Evolutionary conservation across 2,888 invertebrate species (phyloP).

Genomic region (Proisotoma minuta): DNA sequence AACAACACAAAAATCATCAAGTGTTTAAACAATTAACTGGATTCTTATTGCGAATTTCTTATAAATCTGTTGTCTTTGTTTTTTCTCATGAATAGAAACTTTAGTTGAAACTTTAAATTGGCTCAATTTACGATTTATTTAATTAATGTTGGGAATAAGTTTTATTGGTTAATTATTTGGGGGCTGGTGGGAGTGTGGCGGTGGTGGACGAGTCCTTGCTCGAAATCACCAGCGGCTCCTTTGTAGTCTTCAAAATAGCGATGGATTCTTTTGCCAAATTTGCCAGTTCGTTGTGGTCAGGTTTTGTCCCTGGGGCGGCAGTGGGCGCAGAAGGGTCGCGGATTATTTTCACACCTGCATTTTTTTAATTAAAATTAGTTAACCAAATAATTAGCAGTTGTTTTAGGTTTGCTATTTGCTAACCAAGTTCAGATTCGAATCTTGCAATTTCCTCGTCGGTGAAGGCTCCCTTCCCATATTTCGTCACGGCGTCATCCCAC

Average conservation of each 20-base stretch:
- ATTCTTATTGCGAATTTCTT: too few relatives aligned
- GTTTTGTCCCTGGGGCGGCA: constrained; percentile 14
- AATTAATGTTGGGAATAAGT: too few relatives aligned
- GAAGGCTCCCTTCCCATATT: constrained; percentile 26
- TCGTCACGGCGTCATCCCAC: constrained; percentile 34
- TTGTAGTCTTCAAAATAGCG: constrained; percentile 17
- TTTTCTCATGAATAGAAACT: too few relatives aligned
- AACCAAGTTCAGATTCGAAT: constrained; percentile 30
- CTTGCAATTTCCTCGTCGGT: constrained; percentile 19
- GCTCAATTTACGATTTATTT: too few relatives aligned
- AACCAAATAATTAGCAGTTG: too few relatives aligned
- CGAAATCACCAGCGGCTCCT: constrained; percentile 16
- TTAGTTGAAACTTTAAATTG: too few relatives aligned
- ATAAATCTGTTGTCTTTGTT: too few relatives aligned
- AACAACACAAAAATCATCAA: too few relatives aligned
- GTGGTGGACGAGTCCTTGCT: not conserved
- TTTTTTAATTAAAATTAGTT: too few relatives aligned
- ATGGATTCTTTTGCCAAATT: constrained; percentile 25
- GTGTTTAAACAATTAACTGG: too few relatives aligned
- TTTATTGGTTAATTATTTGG: too few relatives aligned
- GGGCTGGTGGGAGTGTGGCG: not conserved
- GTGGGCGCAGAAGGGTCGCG: constrained; percentile 1
- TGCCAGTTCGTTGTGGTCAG: constrained; percentile 22
- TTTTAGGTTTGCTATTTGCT: too few relatives aligned
- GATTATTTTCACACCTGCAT: constrained; percentile 22